phyloP scores from a whole-genome alignment of 92 coral and sea anemone genomes.

The Zoanthus gigantus region DNA sequence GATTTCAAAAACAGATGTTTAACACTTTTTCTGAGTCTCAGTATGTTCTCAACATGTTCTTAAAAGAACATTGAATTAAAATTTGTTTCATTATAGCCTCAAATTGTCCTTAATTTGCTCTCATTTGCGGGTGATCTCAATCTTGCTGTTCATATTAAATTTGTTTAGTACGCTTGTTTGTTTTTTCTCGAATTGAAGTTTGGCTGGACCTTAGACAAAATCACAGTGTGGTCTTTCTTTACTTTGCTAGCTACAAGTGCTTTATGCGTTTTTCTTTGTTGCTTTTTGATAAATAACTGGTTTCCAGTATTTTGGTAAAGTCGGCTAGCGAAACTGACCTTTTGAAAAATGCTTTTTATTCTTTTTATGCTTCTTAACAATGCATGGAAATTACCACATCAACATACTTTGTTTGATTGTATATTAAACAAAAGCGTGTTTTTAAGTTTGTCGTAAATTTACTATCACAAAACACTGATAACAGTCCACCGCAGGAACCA shows the following conservation, averaged over 20 bases:
- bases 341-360: background rate
- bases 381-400: constrained; percentile 9
- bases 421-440: background rate
- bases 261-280: constrained; percentile 9
- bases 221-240: constrained; percentile 7
- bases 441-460: background rate
- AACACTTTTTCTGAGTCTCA: background rate
- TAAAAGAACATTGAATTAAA: too few species aligned
- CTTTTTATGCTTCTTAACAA: constrained; percentile 1
- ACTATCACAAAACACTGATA: background rate
- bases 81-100: background rate
- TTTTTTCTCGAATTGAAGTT: too few species aligned
- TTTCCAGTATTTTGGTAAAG: background rate
- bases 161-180: too few species aligned
- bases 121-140: constrained; percentile 12
- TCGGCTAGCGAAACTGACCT: background rate
- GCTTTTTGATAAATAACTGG: background rate
- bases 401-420: background rate
- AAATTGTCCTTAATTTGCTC: background rate
- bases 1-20: background rate
- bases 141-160: background rate
- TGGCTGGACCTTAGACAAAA: background rate
- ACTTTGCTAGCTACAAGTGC: constrained; percentile 8
- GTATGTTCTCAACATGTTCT: too few species aligned
- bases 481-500: too few species aligned